Evolutionary conservation across 2,888 invertebrate species (phyloP), one percentile per base, ranked within the genome.

Genomic region (Notodonta dromedarius): DNA sequence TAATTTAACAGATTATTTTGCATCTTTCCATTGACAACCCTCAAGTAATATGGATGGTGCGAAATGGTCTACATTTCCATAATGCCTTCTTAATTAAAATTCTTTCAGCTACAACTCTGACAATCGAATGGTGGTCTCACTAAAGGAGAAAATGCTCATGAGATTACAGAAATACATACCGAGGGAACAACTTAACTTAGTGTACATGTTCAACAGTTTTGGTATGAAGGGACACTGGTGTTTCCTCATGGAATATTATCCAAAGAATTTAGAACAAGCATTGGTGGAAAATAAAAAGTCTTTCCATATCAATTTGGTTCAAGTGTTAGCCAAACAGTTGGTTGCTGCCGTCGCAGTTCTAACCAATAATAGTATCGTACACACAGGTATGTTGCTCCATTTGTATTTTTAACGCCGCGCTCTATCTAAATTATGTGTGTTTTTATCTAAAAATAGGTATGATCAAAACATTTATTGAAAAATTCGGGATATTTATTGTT

Each of bases 201-300:
- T 86, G 0, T 66, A 67, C 55, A 59, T 86, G 13, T 62, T 81
- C 0, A 63, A 71, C 13, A 68, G 71, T n/a, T 87, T 88, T 57
- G 24, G 42, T 13, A 12, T 81, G 2, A 58, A 59, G 0, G 62
- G 63, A 13, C 58, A 62, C 0, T 83, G 81, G 79, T 89, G 85
- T 68, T 80, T 79, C 12, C 52, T 90, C 14, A 83, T 84, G 66
- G 86, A 89, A 12, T 90, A 82, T 64, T 90, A 82, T 66, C 85
- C 90, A 0, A 77, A 63, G 55, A 89, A 82, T 56, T 72, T 91
- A 56, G 32, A 59, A 8, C 59, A 85, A 67, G 82, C 71, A 0
- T 60, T 90, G 44, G 0, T 32, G 2, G 67, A 66, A 14, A 67
- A 64, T 14, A 58, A 60, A 0, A 74, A 68, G 58, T 60, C 77